phyloP scores from a whole-genome alignment of 1,140 invertebrate genomes.

The Trinorchestia longiramus region DNA sequence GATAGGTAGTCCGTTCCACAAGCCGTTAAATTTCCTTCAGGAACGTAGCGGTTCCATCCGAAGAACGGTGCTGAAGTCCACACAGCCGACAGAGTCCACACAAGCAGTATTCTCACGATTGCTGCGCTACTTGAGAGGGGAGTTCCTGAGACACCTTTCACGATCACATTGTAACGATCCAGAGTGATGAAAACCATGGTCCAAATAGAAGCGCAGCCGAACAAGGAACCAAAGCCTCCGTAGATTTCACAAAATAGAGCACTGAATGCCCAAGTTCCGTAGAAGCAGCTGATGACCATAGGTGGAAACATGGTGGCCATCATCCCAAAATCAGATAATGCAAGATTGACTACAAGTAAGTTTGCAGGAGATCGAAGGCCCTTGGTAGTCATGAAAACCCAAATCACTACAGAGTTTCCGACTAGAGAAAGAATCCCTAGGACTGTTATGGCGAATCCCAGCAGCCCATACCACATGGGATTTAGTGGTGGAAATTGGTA shows the following conservation, averaged over 20 bases:
- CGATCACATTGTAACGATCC: conserved; percentile 69
- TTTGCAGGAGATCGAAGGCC: conserved; percentile 85
- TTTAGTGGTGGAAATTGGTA: conserved; percentile 83
- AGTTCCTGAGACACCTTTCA: conserved; percentile 60
- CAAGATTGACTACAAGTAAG: conserved; percentile 84
- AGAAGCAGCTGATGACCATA: conserved; percentile 83
- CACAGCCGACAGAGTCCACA: conserved; percentile 31
- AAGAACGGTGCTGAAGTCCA: conserved; percentile 61
- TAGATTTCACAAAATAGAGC: conserved; percentile 85
- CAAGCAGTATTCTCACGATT: not conserved
- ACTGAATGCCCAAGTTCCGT: conserved; percentile 70
- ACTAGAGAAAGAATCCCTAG: conserved; percentile 79
- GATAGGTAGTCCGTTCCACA: conserved; percentile 28
- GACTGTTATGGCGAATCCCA: conserved; percentile 81
- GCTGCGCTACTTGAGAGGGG: not conserved
- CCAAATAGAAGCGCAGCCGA: conserved; percentile 67
- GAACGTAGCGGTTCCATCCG: conserved; percentile 52
- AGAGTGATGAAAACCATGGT: conserved; percentile 68
- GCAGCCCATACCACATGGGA: conserved; percentile 84
- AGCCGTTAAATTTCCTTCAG: conserved; percentile 36
- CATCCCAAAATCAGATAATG: conserved; percentile 89
- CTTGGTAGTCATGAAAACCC: conserved; percentile 84
- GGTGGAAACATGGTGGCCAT: conserved; percentile 76
- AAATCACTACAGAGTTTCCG: conserved; percentile 88
- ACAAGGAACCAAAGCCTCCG: conserved; percentile 76